Base-by-base conservation (phyloP, 1,140 invertebrate genomes). In the Hycleus phaleratus region DNA sequence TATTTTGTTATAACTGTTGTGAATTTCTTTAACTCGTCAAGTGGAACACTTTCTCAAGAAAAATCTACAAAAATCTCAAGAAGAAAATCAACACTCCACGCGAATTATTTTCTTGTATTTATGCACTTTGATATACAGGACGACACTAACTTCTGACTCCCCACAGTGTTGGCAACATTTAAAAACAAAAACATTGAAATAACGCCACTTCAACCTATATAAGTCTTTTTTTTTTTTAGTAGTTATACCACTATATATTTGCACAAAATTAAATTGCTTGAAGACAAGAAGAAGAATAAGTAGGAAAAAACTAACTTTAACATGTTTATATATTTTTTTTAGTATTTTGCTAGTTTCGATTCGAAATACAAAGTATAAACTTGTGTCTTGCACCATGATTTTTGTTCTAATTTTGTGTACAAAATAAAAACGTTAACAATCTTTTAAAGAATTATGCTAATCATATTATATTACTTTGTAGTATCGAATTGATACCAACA, bases 141-240 rank as follows among this genome's bases (percentile, higher is more conserved):
- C 56, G 56, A 61, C 60, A 61, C 60, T 54, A 57, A 32, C 32
- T 32, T 50, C 43, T 56, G 26, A 57, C 42, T 58, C 57, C 53
- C 40, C 60, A 58, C 56, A 54, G 56, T 54, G 56, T 59, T 50
- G 50, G 60, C 60, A 59, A 62, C 60, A 54, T 55, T 62, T 12
- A 42, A 11, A 62, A 59, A 62, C 49, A 47, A 58, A 61, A 62
- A 62, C 60, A 62, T 58, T 46, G 42, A 60, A 45, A 59, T 38
- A 48, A 56, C 54, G 52, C 49, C 49, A 54, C 46, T 56, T 51
- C 55, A 43, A 43, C 52, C 49, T 50, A 59, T 32, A 32, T 32
- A 32, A 32, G 39, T 43, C 18, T 18, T 18, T 46, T 45, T 45
- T 32, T 32, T 32, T 32, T 32, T 32, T 32, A 32, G 32, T 26